These are phyloP conservation scores for Belgica antarctica DNA, from an alignment of 2,888 invertebrate genomes.

Conservation along the genomic window DNA sequence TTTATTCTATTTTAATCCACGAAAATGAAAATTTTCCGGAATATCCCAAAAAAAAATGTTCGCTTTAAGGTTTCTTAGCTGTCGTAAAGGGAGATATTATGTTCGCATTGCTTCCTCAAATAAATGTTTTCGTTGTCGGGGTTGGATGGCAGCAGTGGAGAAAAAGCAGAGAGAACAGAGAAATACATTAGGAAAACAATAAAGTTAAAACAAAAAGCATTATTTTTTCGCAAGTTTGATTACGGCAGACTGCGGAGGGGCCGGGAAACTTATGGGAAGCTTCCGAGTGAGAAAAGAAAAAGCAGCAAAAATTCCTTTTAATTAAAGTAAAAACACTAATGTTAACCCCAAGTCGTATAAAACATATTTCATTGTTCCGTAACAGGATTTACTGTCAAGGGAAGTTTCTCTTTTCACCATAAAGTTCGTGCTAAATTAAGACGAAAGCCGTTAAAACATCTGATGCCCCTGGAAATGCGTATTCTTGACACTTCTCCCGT, in stretches of 20 bases:
- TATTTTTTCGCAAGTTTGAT: constrained; percentile 20
- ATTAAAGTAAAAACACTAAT: constrained; percentile 25
- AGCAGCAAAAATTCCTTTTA: constrained; percentile 12
- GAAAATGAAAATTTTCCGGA: constrained; percentile 17
- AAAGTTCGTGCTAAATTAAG: constrained; percentile 1
- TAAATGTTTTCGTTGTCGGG: background rate
- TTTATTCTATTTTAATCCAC: constrained; percentile 5
- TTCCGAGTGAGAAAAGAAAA: background rate
- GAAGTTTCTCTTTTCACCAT: background rate
- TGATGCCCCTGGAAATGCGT: too few relatives aligned
- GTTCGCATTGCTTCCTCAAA: constrained; percentile 25
- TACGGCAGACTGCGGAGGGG: background rate
- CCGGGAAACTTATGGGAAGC: constrained; percentile 13
- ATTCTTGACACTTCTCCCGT: too few relatives aligned
- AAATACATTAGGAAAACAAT: constrained; percentile 29
- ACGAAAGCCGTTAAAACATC: too few relatives aligned
- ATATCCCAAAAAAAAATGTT: constrained; percentile 4
- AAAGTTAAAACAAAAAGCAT: constrained; percentile 16
- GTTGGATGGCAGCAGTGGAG: constrained; percentile 3
- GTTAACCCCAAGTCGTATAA: background rate
- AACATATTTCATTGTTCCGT: too few relatives aligned
- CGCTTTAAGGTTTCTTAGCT: constrained; percentile 23
- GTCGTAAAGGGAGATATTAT: constrained; percentile 27
- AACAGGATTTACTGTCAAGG: constrained; percentile 2
- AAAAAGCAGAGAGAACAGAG: background rate